phyloP scores from a whole-genome alignment of 2,797 vertebrate genomes.

The Nasua narica region DNA sequence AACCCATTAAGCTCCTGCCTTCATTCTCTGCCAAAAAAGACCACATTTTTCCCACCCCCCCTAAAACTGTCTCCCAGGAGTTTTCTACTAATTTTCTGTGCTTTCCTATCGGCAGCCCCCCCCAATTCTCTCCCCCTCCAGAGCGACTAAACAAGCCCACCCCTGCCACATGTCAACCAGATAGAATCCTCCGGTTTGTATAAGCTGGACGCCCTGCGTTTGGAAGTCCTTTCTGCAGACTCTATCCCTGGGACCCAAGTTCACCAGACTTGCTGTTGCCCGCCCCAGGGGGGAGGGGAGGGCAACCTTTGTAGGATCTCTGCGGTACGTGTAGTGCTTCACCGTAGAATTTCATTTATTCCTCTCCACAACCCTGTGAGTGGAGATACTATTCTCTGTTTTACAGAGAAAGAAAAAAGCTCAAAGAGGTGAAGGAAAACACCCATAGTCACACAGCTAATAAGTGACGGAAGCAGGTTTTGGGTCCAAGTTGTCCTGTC shows the following conservation, averaged over 20 bases:
- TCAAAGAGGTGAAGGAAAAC: not conserved
- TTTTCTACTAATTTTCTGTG: conserved; percentile 35
- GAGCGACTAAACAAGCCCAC: not conserved
- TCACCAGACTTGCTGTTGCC: not conserved
- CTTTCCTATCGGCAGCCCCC: conserved; percentile 1
- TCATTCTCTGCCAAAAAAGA: conserved; percentile 72
- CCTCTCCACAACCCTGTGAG: not conserved
- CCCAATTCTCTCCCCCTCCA: not conserved
- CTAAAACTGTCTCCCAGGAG: conserved; percentile 54
- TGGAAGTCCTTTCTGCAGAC: not conserved
- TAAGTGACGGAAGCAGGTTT: not conserved
- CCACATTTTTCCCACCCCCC: conserved; percentile 61
- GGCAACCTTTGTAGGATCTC: not conserved
- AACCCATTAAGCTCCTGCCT: conserved; percentile 68
- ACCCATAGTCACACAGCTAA: not conserved
- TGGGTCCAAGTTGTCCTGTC: not conserved
- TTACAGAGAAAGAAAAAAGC: conserved; percentile 16
- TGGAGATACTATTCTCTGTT: not conserved
- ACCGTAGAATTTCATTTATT: not conserved
- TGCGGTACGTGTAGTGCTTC: not conserved
- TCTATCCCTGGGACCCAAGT: not conserved
- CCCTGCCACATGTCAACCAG: not conserved
- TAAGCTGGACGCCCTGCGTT: not conserved
- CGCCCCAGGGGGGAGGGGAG: rapidly evolving
- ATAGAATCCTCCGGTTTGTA: not conserved